A percentile compares a stretch with the other conserved stretches of the same genome.
phyloP scores from a whole-genome alignment of 2,113 vertebrate species.

The Ranitomeya variabilis region DNA sequence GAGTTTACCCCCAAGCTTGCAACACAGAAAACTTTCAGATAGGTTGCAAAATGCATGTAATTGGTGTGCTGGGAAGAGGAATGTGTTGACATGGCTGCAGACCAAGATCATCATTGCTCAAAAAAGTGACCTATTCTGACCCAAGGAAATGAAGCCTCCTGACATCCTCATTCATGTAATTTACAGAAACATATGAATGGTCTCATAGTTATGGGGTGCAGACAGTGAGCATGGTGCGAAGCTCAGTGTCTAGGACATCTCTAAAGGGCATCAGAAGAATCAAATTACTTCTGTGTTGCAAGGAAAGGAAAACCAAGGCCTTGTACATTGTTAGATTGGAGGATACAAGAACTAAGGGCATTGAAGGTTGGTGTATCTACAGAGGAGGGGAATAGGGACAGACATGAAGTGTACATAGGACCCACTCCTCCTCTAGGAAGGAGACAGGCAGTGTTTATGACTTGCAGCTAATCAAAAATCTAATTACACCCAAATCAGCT shows the following conservation, averaged over 20 bases:
- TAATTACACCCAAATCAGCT: slow-evolving; percentile 23
- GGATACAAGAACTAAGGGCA: background rate
- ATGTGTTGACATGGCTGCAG: slow-evolving; percentile 55
- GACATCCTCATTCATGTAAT: slow-evolving; percentile 52
- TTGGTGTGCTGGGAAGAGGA: slow-evolving; percentile 49
- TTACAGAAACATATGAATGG: slow-evolving; percentile 52
- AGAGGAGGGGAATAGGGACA: background rate
- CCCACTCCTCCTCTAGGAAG: background rate
- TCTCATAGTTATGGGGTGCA: slow-evolving; percentile 40
- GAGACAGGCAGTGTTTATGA: background rate
- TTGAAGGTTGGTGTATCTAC: background rate
- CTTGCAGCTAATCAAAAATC: slow-evolving; percentile 24
- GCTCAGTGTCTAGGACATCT: slow-evolving; percentile 46
- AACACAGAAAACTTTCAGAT: slow-evolving; percentile 45
- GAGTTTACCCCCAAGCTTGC: background rate
- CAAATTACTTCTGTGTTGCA: slow-evolving; percentile 35
- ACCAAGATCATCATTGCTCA: slow-evolving; percentile 53
- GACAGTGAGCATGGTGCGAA: slow-evolving; percentile 24
- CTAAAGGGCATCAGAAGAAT: slow-evolving; percentile 46
- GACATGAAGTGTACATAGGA: background rate
- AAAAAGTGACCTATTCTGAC: slow-evolving; percentile 53
- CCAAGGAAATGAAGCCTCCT: slow-evolving; percentile 45
- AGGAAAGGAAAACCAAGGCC: slow-evolving; percentile 1
- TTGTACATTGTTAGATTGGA: slow-evolving; percentile 13
- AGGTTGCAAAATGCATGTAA: slow-evolving; percentile 32